These are phyloP conservation scores for Falco naumanni DNA, from an alignment of 2,797 vertebrate genomes.

Conservation along the genomic window DNA sequence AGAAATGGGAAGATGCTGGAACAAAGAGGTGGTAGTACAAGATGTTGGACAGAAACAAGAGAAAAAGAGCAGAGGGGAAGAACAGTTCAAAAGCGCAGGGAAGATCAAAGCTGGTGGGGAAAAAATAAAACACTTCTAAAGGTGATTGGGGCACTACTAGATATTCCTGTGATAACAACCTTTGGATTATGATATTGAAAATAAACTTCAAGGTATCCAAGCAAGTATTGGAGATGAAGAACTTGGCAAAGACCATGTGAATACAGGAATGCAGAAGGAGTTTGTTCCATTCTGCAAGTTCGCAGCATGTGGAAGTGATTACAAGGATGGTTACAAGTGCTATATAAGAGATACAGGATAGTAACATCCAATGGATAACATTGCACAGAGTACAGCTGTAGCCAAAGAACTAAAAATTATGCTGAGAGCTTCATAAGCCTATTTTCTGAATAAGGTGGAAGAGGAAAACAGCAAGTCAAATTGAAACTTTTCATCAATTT, in stretches of 20 bases:
- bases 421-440: background rate
- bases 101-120: background rate
- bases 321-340: background rate
- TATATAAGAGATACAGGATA: background rate
- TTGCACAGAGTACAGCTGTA: background rate
- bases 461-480: background rate
- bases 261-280: background rate
- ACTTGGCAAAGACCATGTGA: background rate
- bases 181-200: background rate
- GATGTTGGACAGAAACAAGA: background rate
- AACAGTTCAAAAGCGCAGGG: background rate
- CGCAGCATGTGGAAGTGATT: conserved; percentile 35
- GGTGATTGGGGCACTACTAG: background rate
- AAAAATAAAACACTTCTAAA: background rate
- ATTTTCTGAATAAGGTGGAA: background rate
- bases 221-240: background rate
- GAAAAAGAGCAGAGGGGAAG: background rate
- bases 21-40: background rate
- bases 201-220: background rate
- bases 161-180: background rate
- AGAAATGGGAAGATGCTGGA: background rate
- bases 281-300: background rate
- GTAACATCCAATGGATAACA: background rate
- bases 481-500: background rate
- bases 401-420: background rate